Evolutionary conservation across 2,888 invertebrate genomes (phyloP).

Genomic region (Stomorhina lunata): DNA sequence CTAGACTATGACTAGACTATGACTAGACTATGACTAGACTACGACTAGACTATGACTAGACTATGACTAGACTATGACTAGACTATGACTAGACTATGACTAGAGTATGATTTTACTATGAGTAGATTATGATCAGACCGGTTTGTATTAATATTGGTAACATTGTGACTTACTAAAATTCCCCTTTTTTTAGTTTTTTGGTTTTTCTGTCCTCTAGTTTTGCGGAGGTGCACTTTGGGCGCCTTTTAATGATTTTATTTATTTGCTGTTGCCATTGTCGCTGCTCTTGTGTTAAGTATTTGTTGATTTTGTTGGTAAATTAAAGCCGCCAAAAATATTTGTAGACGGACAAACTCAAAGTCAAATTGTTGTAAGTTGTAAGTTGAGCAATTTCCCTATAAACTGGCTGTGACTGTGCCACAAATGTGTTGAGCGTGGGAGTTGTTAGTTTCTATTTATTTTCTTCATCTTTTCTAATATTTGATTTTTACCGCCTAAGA

Average conservation of each 20-base stretch:
- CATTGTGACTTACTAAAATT: no score
- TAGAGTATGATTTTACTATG: no score
- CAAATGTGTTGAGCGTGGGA: conserved; percentile 55
- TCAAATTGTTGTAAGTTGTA: conserved; percentile 21
- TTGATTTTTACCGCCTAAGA: conserved; percentile 50
- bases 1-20: no score
- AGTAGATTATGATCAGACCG: no score
- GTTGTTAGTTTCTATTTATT: conserved; percentile 50
- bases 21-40: no score
- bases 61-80: no score
- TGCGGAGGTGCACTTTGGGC: conserved; percentile 58
- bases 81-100: no score
- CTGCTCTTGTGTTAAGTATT: neutral
- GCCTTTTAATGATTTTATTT: conserved; percentile 57
- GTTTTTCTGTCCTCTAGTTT: neutral
- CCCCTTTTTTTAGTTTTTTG: neutral
- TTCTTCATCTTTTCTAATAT: conserved; percentile 51
- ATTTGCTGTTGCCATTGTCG: conserved; percentile 16
- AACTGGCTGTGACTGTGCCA: neutral
- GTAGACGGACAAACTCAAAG: neutral
- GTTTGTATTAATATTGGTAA: no score
- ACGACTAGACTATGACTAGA: no score
- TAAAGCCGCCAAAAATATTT: conserved; percentile 32
- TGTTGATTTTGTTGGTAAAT: conserved; percentile 40
- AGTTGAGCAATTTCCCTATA: conserved; percentile 49